Conservation (phyloP, 2,888 invertebrate genomes). For the Eudemis profundana region DNA sequence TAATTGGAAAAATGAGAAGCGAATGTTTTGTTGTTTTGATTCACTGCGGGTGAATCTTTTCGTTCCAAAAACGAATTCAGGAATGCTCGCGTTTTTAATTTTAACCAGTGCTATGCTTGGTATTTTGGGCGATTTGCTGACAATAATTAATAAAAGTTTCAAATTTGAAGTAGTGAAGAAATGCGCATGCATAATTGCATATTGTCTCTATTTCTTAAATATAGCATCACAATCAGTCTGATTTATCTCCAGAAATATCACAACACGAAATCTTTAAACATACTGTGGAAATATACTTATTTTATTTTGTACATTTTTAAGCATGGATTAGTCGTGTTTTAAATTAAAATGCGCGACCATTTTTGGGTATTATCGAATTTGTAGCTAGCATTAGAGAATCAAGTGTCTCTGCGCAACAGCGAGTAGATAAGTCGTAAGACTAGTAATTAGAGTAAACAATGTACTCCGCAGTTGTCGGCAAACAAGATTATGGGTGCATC, state of each 20-base stretch:
- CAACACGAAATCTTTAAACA: too few species aligned
- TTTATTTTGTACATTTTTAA: too few species aligned
- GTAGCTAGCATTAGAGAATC: background rate
- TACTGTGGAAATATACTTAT: too few species aligned
- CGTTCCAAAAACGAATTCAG: conserved; percentile 35
- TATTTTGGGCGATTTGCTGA: background rate
- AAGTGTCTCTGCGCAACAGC: background rate
- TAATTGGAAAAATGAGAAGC: conserved; percentile 45
- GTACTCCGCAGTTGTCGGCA: conserved; percentile 62
- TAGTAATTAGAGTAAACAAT: conserved; percentile 65
- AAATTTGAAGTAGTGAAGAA: background rate
- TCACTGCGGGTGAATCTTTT: conserved; percentile 37
- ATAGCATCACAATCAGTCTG: too few species aligned
- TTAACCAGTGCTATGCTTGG: background rate
- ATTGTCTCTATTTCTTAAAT: too few species aligned
- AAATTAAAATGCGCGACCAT: too few species aligned
- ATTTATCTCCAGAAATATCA: too few species aligned
- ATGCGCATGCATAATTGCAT: too few species aligned
- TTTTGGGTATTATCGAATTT: too few species aligned
- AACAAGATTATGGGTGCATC: conserved; percentile 81
- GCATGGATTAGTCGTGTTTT: too few species aligned
- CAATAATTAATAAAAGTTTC: background rate
- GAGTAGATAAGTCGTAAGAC: conserved; percentile 50
- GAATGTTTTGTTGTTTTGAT: conserved; percentile 41
- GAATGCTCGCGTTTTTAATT: conserved; percentile 7